Evolutionary conservation across 2,888 invertebrate species (phyloP).

Genomic region (Torymus auratus): DNA sequence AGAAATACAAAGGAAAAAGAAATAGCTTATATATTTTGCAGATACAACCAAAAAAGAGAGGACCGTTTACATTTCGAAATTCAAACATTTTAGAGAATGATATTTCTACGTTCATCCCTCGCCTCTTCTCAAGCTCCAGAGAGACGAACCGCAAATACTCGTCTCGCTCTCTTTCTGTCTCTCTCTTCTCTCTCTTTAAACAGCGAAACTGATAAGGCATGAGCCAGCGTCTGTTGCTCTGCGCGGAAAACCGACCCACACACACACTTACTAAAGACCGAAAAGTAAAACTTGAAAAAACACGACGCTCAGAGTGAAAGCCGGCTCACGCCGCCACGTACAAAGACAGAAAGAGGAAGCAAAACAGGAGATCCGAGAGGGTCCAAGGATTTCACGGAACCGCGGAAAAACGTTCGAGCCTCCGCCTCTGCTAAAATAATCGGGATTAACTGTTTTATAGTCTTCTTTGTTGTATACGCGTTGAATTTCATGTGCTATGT

Average conservation of each 20-base stretch:
- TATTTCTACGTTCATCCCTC: too few species aligned
- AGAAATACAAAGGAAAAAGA: too few species aligned
- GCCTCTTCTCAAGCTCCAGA: not conserved
- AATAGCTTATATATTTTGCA: too few species aligned
- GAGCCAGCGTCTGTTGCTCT: constrained; percentile 15
- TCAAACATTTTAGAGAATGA: not conserved
- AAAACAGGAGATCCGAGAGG: constrained; percentile 32
- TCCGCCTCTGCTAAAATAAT: constrained; percentile 42
- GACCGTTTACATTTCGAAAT: constrained; percentile 5
- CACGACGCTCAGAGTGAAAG: constrained; percentile 5
- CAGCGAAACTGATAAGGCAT: constrained; percentile 24
- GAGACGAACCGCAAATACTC: constrained; percentile 15
- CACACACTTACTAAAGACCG: not conserved
- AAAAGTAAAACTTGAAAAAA: constrained; percentile 23
- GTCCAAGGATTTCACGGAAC: constrained; percentile 51
- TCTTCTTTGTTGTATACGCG: too few species aligned
- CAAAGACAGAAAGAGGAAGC: constrained; percentile 27
- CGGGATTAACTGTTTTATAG: not conserved
- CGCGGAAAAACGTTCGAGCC: constrained; percentile 40
- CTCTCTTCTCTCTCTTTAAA: constrained; percentile 1
- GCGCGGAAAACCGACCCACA: constrained; percentile 20
- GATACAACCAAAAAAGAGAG: not conserved
- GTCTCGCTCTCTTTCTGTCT: too few species aligned
- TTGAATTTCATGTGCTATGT: too few species aligned
- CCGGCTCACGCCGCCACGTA: not conserved